Conservation (phyloP, 2,797 vertebrate genomes). For the Nasua narica region DNA sequence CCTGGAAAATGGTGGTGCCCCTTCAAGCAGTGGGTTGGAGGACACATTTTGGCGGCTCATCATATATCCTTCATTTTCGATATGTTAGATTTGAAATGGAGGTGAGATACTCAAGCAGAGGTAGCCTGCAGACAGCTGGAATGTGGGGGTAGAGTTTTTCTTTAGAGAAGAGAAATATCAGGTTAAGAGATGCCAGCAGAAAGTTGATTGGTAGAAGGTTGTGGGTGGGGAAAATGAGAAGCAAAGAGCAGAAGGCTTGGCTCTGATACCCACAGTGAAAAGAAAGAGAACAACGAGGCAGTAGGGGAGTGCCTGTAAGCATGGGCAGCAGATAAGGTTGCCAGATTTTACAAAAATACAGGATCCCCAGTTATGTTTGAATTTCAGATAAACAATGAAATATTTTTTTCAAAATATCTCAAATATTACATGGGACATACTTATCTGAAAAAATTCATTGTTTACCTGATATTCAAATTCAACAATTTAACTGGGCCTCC, state of each 20-base stretch:
- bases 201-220: background rate
- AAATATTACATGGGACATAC: background rate
- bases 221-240: background rate
- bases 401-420: background rate
- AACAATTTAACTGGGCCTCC: background rate
- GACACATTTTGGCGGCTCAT: background rate
- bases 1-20: background rate
- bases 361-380: background rate
- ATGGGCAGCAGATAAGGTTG: background rate
- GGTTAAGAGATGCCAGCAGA: background rate
- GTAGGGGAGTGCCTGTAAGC: background rate
- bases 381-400: background rate
- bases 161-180: background rate
- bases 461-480: constrained; percentile 22
- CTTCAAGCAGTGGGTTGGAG: background rate
- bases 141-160: background rate
- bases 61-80: background rate
- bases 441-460: background rate
- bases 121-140: background rate
- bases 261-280: background rate
- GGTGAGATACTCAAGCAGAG: background rate
- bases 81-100: background rate
- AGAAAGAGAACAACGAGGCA: background rate
- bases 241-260: background rate
- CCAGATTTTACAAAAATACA: background rate